Conservation (phyloP, 1,140 invertebrate species). For the Drosophila bipectinata region DNA sequence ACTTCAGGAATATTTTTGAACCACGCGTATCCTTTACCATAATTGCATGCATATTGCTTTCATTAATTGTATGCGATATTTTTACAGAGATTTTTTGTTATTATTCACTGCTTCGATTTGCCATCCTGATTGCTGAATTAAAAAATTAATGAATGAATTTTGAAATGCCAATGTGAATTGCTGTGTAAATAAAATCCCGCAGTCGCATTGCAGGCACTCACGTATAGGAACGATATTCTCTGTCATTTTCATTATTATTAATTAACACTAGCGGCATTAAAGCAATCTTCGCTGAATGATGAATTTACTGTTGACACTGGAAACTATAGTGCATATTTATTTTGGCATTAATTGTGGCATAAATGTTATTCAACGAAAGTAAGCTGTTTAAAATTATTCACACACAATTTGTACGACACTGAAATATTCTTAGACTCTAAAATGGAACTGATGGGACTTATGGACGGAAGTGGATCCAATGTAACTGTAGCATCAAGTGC, state of each 20-base stretch:
- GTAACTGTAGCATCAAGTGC: neutral
- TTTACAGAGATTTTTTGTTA: constrained; percentile 15
- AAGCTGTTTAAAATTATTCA: constrained; percentile 23
- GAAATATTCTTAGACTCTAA: neutral
- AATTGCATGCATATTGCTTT: constrained; percentile 20
- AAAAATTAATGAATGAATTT: constrained; percentile 49
- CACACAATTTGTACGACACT: neutral
- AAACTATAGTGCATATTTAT: constrained; percentile 8
- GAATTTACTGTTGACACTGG: neutral
- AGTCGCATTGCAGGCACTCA: constrained; percentile 14
- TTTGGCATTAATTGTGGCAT: constrained; percentile 7
- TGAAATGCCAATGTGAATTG: constrained; percentile 36
- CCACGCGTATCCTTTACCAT: neutral
- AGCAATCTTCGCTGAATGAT: constrained; percentile 6
- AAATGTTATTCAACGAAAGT: neutral
- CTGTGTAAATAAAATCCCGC: constrained; percentile 28
- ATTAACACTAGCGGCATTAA: constrained; percentile 35
- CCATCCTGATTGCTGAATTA: constrained; percentile 47
- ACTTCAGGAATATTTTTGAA: neutral
- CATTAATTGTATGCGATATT: constrained; percentile 26
- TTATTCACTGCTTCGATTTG: constrained; percentile 2
- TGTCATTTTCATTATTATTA: constrained; percentile 32
- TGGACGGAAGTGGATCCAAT: neutral
- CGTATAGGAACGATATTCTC: constrained; percentile 18
- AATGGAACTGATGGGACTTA: neutral